Conservation (phyloP, 1,140 invertebrate genomes). For the Zeugodacus cucurbitae region DNA sequence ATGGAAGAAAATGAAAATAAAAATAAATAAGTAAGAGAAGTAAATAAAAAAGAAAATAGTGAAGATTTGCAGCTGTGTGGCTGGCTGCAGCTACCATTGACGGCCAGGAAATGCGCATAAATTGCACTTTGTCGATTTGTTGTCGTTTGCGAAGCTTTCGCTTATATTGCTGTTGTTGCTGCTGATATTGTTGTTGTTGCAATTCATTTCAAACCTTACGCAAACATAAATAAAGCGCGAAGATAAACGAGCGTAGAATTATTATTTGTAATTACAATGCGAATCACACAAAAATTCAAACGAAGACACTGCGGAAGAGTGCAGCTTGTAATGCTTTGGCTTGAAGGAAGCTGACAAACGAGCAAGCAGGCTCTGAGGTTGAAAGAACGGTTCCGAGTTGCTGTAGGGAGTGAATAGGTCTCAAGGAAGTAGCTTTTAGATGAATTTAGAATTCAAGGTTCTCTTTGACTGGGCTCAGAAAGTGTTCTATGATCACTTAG, state of each 20-base stretch:
- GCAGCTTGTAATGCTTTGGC: too few species aligned
- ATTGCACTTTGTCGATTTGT: constrained; percentile 66
- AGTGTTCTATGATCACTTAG: too few species aligned
- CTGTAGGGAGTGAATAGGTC: too few species aligned
- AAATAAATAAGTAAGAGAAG: background rate
- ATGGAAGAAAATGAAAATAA: background rate
- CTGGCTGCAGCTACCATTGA: background rate
- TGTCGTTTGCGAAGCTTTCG: constrained; percentile 56
- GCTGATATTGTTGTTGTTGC: background rate
- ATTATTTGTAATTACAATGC: constrained; percentile 66
- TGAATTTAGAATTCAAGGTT: too few species aligned
- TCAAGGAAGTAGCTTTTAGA: too few species aligned
- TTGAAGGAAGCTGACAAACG: background rate
- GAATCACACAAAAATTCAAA: background rate
- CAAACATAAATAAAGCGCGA: constrained; percentile 20
- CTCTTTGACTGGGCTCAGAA: too few species aligned
- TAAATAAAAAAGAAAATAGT: background rate
- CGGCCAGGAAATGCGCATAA: constrained; percentile 57
- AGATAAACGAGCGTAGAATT: constrained; percentile 48
- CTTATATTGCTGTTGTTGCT: constrained; percentile 46
- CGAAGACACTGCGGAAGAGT: too few species aligned
- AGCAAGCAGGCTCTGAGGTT: too few species aligned
- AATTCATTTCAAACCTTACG: constrained; percentile 23
- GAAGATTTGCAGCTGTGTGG: constrained; percentile 13
- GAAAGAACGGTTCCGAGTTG: too few species aligned